Percentiles rank a stretch among this genome's conserved stretches.
Evolutionary conservation across 1,140 invertebrate genomes (phyloP).

Genomic region (Drosophila serrata): DNA sequence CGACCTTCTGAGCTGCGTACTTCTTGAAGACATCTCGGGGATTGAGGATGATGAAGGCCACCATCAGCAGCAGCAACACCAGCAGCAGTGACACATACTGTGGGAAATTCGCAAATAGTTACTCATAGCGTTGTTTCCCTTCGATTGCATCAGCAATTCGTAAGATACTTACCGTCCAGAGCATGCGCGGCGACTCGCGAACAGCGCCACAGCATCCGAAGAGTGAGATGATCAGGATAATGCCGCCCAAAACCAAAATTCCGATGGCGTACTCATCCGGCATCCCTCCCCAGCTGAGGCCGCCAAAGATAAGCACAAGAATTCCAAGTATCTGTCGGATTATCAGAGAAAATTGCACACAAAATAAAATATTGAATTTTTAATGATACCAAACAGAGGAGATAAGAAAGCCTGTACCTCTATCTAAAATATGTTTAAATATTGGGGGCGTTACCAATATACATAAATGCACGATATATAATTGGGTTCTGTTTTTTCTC

Average conservation of each 20-base stretch:
- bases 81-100: constrained; percentile 70
- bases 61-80: constrained; percentile 58
- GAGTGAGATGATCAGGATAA: constrained; percentile 91
- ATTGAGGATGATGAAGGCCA: constrained; percentile 59
- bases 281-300: constrained; percentile 85
- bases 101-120: constrained; percentile 11
- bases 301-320: constrained; percentile 68
- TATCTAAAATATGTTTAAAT: constrained; percentile 4
- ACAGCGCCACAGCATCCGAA: constrained; percentile 94
- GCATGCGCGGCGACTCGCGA: constrained; percentile 92
- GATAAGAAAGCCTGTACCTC: constrained; percentile 6
- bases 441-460: constrained; percentile 22
- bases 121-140: not conserved
- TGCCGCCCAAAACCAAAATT: constrained; percentile 89
- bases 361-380: not conserved
- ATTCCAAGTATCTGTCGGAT: constrained; percentile 69
- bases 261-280: constrained; percentile 86
- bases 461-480: no score
- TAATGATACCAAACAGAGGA: constrained; percentile 6
- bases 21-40: constrained; percentile 65
- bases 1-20: constrained; percentile 64
- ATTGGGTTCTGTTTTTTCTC: not conserved
- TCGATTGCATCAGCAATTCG: not conserved
- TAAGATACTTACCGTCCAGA: constrained; percentile 89
- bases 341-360: not conserved